Base-by-base conservation (phyloP, 2,888 invertebrate genomes). In the Entomobrya multifasciata region DNA sequence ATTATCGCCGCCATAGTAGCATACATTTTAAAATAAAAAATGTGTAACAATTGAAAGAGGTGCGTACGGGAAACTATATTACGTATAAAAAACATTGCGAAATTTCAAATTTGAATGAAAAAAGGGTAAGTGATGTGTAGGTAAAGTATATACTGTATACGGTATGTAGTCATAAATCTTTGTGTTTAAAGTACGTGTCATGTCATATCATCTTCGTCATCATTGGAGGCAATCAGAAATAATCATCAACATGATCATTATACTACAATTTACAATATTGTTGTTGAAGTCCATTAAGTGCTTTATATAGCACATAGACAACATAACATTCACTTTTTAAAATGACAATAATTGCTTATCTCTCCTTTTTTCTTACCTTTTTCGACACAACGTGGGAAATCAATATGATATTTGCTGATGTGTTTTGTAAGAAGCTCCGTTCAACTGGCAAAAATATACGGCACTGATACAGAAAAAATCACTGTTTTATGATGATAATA, bases 311-410 rank as follows among this genome's bases (percentile, higher is more conserved):
- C 47, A 47, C 47, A 47, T 17, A 55, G 20, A 55, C n/a, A n/a
- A n/a, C n/a, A n/a, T n/a, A 57, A 36, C 65, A 20, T 65, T 65
- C 30, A 65, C 36, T 65, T 60, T 74, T 60, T 80, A 27, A 65
- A 80, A 52, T 52, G 36, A 36, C 20, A 30, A 52, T 80, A 80
- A 80, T 80, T 80, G 67, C n/a, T 36, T 79, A 79, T 79, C 55
- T 13, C 55, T 55, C 10, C 55, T 77, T n/a, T n/a, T n/a, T n/a
- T 77, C 65, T 67, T 80, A 80, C 79, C 67, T 49, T 80, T 78
- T 67, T 36, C 65, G 80, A 67, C 80, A 80, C 52, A 67, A 55
- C 80, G 80, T 80, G 80, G 80, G 80, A 80, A 80, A 65, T 80
- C 80, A 80, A 27, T 67, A 52, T 67, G 67, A 65, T 60, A 60